phyloP scores from a whole-genome alignment of 2,888 invertebrate genomes.

The Phrixothrix hirtus region DNA sequence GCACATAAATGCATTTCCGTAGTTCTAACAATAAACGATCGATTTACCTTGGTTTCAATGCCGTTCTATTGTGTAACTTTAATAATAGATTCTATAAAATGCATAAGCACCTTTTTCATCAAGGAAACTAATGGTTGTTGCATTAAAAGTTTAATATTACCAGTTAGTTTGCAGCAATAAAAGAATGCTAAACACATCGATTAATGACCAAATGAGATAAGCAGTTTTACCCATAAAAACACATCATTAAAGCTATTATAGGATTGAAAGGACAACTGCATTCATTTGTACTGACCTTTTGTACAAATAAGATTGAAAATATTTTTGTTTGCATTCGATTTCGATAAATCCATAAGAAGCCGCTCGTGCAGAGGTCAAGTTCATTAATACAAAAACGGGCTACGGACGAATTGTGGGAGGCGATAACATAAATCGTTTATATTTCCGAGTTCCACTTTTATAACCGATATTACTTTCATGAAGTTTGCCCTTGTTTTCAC shows the following conservation, averaged over 20 bases:
- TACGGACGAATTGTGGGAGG: conserved; percentile 9
- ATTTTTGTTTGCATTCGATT: background rate
- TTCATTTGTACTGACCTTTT: background rate
- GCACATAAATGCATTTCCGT: background rate
- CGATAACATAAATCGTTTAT: conserved; percentile 15
- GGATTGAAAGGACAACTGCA: background rate
- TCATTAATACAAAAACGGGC: conserved; percentile 8
- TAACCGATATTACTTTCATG: background rate
- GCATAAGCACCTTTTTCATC: background rate
- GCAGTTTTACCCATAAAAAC: too few relatives aligned
- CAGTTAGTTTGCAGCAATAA: too few relatives aligned
- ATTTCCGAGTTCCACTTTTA: conserved; percentile 11
- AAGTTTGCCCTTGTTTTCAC: background rate
- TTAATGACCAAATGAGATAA: too few relatives aligned
- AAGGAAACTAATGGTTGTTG: too few relatives aligned
- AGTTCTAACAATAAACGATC: background rate
- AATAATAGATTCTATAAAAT: too few relatives aligned
- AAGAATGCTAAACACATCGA: background rate
- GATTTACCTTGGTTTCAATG: background rate
- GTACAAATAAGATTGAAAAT: background rate
- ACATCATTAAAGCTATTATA: too few relatives aligned
- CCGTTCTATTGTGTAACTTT: background rate
- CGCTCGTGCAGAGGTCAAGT: conserved; percentile 12
- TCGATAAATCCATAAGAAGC: conserved; percentile 4
- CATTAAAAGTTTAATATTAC: too few relatives aligned